Evolutionary conservation across 2,113 vertebrate species (phyloP), one percentile per base, ranked within the genome.

Genomic region (Passer domesticus): DNA sequence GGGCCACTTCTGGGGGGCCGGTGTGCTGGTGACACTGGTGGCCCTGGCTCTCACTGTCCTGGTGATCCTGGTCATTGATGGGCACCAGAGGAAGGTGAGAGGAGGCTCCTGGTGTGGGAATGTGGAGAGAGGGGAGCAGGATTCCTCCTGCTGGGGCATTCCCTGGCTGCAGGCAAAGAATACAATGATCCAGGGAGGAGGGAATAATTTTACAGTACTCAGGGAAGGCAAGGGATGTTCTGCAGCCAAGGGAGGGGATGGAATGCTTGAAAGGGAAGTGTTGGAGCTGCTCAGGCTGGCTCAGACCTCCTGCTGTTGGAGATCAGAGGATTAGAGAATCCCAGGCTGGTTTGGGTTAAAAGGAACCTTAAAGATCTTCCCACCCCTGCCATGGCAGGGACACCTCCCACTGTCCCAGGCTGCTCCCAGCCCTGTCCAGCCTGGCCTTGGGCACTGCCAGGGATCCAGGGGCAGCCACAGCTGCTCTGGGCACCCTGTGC

Each of bases 61-160:
- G 6, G 58, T 98, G 7, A 95, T 97, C 11, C 56, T 98, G 74
- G 49, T 98, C 78, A 96, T 98, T 0, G 80, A 97, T 43, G 44
- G 18, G 7, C 87, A 69, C 28, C 97, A 97, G 79, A 97, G 78
- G 68, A 98, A 98, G 98, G 98, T 98, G 56, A 98, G 97, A 39
- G 69, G 67, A 55, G 33, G 55, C 39, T 30, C 6, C 17, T 30
- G 11, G 8, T 13, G 46, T 1, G 11, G 25, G 35, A 7, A 27
- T 1, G 2, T 23, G 21, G 64, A 2, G 23, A 3, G 2, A 2
- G 10, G 20, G 49, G 27, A 68, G 68, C 28, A 37, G 55, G 68
- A 13, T n/a, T 64, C 37, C 10, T 79, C 46, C 62, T 21, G 23
- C 43, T 15, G 39, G 47, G 73, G 4, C 59, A 22, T 30, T 69